These are phyloP conservation scores for Pseudomugil tenellus DNA, from an alignment of 2,797 vertebrate genomes.

Conservation along the genomic window DNA sequence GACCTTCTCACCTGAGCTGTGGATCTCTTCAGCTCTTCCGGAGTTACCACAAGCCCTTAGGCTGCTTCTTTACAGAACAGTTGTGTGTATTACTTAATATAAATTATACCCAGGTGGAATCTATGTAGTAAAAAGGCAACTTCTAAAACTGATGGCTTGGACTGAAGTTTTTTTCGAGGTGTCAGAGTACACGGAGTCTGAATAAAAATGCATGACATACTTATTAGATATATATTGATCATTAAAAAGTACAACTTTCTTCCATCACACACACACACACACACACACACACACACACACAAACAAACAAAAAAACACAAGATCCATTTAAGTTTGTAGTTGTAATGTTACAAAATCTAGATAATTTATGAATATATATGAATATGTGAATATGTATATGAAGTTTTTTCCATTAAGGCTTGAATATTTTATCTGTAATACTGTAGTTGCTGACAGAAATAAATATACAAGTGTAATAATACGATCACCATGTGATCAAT, in stretches of 20 bases:
- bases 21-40: background rate
- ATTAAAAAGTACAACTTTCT: background rate
- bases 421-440: background rate
- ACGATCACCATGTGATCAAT: too few relatives aligned
- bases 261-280: background rate
- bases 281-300: too few relatives aligned
- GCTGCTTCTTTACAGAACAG: background rate
- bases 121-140: background rate
- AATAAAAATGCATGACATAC: background rate
- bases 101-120: background rate
- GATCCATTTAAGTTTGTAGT: background rate
- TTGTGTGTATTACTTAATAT: background rate
- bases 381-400: too few relatives aligned
- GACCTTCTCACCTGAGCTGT: background rate
- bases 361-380: too few relatives aligned
- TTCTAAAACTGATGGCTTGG: background rate
- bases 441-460: background rate
- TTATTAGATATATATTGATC: too few relatives aligned
- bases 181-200: background rate
- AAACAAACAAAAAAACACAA: too few relatives aligned
- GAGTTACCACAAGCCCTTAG: background rate
- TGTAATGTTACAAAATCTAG: background rate
- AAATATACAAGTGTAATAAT: background rate
- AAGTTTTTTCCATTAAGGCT: too few relatives aligned
- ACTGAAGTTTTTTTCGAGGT: background rate